phyloP scores from a whole-genome alignment of 2,888 invertebrate species.

The Cephus sareptanus region DNA sequence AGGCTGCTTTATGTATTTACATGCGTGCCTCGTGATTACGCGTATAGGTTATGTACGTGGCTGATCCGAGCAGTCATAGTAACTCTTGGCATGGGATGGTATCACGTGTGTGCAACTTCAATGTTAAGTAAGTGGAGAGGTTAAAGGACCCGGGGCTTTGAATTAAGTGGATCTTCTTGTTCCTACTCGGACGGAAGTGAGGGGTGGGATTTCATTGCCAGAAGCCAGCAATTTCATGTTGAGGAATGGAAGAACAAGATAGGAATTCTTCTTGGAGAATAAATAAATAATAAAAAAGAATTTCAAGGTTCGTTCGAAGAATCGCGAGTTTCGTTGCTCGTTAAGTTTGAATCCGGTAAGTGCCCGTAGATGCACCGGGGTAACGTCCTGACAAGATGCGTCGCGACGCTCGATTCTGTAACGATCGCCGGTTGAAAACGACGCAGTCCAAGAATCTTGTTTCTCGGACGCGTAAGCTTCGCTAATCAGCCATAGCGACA shows the following conservation, averaged over 20 bases:
- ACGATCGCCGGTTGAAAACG: not conserved
- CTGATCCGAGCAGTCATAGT: not conserved
- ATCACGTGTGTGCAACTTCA: not conserved
- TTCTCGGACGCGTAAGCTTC: not conserved
- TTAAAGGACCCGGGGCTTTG: not conserved
- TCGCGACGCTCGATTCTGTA: not conserved
- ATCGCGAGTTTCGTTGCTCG: not conserved
- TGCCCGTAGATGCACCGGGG: not conserved
- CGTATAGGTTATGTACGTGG: not conserved
- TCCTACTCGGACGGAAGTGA: not conserved
- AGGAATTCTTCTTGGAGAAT: not conserved
- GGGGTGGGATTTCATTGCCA: not conserved
- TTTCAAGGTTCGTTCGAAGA: not conserved
- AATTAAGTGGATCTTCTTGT: slow-evolving; percentile 2
- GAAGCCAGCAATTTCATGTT: not conserved
- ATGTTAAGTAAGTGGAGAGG: not conserved
- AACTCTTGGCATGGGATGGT: not conserved
- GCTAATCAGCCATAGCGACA: not conserved
- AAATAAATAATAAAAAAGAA: not conserved
- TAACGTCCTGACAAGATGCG: not conserved
- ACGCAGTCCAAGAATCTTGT: not conserved
- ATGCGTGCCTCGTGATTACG: not conserved
- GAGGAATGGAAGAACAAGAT: not conserved
- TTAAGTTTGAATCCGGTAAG: not conserved
- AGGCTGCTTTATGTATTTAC: not conserved